Evolutionary conservation across 2,888 invertebrate species (phyloP).

Genomic region (Perizoma flavofasciatum): DNA sequence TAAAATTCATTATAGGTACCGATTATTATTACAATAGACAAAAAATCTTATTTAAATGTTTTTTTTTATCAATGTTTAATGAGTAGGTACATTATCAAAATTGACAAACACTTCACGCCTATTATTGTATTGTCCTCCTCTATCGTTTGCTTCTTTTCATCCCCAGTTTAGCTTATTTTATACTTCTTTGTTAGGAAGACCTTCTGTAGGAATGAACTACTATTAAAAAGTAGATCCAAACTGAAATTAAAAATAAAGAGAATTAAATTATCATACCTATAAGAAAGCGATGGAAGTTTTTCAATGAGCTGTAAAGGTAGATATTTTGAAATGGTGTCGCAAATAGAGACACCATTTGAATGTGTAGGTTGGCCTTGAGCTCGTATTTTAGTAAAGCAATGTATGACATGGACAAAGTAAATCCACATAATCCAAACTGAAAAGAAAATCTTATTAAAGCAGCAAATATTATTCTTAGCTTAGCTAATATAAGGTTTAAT

Average conservation of each 20-base stretch:
- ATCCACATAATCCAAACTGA: constrained; percentile 49
- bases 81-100: constrained; percentile 5
- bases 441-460: constrained; percentile 32
- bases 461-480: not conserved
- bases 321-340: constrained; percentile 7
- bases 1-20: no score
- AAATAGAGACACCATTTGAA: not conserved
- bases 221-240: constrained; percentile 66
- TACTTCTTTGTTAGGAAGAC: constrained; percentile 18
- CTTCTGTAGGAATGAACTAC: constrained; percentile 62
- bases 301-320: not conserved
- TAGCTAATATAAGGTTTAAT: no score
- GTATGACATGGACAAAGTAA: constrained; percentile 44
- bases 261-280: constrained; percentile 1
- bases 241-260: constrained; percentile 55
- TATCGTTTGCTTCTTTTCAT: constrained; percentile 2
- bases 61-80: not conserved
- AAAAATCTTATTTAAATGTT: not conserved
- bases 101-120: constrained; percentile 4
- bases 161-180: constrained; percentile 18
- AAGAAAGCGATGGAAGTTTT: constrained; percentile 1
- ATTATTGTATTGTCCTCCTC: not conserved
- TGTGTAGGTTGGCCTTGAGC: not conserved
- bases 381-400: constrained; percentile 30
- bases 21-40: no score